Conservation (phyloP, 2,888 invertebrate species). For the Phaonia tiefii region DNA sequence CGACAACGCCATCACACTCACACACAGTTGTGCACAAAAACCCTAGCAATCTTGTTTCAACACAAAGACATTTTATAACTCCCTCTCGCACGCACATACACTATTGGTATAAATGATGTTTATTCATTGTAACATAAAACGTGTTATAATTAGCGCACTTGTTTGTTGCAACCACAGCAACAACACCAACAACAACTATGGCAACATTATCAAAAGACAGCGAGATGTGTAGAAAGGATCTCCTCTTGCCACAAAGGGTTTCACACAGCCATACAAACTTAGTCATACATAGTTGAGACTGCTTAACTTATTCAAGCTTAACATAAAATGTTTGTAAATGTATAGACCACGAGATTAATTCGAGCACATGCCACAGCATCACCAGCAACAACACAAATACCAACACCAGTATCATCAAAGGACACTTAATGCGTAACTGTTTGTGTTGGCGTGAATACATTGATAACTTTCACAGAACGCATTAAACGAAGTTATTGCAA, state of each 20-base stretch:
- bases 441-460: conserved; percentile 2
- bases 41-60: background rate
- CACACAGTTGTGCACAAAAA: background rate
- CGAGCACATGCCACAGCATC: conserved; percentile 11
- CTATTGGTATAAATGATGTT: conserved; percentile 35
- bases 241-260: no score
- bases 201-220: background rate
- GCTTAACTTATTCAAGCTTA: no score
- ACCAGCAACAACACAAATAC: background rate
- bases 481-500: conserved; percentile 13
- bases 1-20: background rate
- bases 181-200: background rate
- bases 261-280: no score
- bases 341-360: conserved; percentile 51
- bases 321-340: conserved; percentile 41
- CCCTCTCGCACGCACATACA: background rate
- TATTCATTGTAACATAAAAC: conserved; percentile 58
- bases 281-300: no score
- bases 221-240: background rate
- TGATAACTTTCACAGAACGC: background rate
- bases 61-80: background rate
- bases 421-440: background rate
- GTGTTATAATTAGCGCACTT: conserved; percentile 64
- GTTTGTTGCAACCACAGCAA: conserved; percentile 45
- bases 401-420: conserved; percentile 9